phyloP scores from a whole-genome alignment of 2,797 vertebrate species.

The Xerus rutilus region DNA sequence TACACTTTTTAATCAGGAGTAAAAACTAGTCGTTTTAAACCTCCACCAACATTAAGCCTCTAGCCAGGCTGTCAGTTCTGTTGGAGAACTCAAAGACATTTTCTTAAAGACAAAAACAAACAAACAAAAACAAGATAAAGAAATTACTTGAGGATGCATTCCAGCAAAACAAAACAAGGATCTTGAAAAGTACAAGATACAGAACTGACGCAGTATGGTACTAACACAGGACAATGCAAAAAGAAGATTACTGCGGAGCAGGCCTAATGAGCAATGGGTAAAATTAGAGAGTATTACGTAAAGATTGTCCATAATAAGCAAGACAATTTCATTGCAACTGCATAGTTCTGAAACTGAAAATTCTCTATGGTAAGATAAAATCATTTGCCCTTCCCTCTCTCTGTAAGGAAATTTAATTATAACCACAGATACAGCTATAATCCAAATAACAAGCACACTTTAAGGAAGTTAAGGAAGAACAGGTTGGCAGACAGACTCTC shows the following conservation, averaged over 20 bases:
- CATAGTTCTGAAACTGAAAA: neutral
- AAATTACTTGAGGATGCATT: slow-evolving; percentile 1
- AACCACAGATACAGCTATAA: neutral
- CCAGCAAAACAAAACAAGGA: slow-evolving; percentile 40
- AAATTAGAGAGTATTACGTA: neutral
- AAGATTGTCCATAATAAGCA: neutral
- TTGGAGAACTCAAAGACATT: neutral
- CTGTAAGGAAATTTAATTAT: slow-evolving; percentile 17
- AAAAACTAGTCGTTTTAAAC: neutral
- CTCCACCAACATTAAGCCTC: neutral
- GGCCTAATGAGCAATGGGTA: neutral
- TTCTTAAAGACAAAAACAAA: neutral
- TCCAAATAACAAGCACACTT: neutral
- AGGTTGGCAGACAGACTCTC: neutral
- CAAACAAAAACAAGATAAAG: neutral
- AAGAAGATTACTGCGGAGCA: neutral
- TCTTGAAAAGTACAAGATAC: neutral
- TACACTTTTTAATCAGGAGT: slow-evolving; percentile 23
- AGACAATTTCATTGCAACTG: neutral
- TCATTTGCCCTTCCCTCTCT: neutral
- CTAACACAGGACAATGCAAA: neutral
- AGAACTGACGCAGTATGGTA: neutral
- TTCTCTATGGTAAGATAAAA: neutral
- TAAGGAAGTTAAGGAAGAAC: neutral
- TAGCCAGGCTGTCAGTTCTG: neutral